Evolutionary conservation across 1,140 invertebrate genomes (phyloP), one percentile per base, ranked within the genome.

Genomic region (Scaptomyza montana): DNA sequence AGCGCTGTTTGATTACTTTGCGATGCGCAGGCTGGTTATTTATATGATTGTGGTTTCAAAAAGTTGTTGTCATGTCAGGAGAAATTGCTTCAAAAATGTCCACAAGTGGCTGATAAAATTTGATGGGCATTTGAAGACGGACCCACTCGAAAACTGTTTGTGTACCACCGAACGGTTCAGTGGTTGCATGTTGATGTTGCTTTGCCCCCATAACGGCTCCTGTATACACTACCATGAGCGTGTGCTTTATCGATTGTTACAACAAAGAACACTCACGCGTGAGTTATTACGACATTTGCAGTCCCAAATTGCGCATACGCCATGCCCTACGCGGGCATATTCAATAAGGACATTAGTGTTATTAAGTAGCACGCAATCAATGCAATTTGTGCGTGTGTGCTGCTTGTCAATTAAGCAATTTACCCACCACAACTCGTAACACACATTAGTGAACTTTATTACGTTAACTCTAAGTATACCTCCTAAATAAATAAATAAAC

Each of bases 81-180:
- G 69, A 60, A 73, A 80, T 84, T 84, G 74, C 79, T 87, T 84
- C 51, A 65, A 73, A 72, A 84, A 74, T 76, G 78, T 70, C 85
- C 84, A 84, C 84, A 89, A 89, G 84, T 89, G 84, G 69, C 81
- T 89, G 84, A 89, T 89, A 80, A 89, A 89, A 89, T 79, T 84
- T 72, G 84, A 89, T 84, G 84, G 60, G 76, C 76, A 53, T 71
- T 57, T 80, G 77, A 61, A 60, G 51, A 36, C 54, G 54, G 74
- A 8, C 33, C 64, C 65, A 36, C 33, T 36, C 8, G 33, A 60
- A 47, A 74, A 71, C 63, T 59, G 63, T 46, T 50, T 62, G 51
- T 61, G 69, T 46, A 16, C 41, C 25, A 46, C 30, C 16, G 39
- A 50, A 47, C 47, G 56, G 28, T 47, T 59, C 56, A 46, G 60